Conservation (phyloP, 2,113 vertebrate species). For the Excalfactoria chinensis region DNA sequence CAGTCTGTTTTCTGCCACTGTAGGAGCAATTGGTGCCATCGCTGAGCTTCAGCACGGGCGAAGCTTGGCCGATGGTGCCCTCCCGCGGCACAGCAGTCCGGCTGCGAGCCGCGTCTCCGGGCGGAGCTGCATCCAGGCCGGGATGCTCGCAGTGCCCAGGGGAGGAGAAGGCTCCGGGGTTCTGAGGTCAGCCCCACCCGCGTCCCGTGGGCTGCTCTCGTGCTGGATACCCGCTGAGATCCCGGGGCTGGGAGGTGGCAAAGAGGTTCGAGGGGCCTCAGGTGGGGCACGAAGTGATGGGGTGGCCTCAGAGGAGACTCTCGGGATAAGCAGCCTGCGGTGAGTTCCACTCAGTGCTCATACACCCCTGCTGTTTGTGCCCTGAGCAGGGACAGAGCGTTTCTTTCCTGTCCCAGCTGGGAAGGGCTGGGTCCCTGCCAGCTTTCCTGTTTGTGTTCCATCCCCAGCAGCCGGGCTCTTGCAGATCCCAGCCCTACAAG, state of each 20-base stretch:
- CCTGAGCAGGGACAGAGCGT: neutral
- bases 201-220: no score
- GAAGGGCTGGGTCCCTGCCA: slow-evolving; percentile 29
- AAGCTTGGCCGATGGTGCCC: slow-evolving; percentile 47
- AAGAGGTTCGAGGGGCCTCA: neutral
- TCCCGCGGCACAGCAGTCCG: neutral
- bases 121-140: no score
- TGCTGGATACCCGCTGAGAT: fast-evolving
- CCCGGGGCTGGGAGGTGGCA: fast-evolving
- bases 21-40: neutral
- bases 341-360: neutral
- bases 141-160: neutral
- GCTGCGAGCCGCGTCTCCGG: neutral
- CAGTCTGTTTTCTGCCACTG: neutral
- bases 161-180: neutral
- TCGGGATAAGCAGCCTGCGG: fast-evolving
- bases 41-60: neutral
- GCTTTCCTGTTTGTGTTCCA: slow-evolving; percentile 51
- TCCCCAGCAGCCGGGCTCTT: neutral
- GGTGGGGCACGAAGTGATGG: neutral
- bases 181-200: neutral
- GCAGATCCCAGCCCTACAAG: neutral
- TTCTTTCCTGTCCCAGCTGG: slow-evolving; percentile 35
- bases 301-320: neutral
- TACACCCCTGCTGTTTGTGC: fast-evolving